These are phyloP conservation scores for Odontomyia ornata DNA, from an alignment of 2,888 invertebrate species.

Conservation along the genomic window DNA sequence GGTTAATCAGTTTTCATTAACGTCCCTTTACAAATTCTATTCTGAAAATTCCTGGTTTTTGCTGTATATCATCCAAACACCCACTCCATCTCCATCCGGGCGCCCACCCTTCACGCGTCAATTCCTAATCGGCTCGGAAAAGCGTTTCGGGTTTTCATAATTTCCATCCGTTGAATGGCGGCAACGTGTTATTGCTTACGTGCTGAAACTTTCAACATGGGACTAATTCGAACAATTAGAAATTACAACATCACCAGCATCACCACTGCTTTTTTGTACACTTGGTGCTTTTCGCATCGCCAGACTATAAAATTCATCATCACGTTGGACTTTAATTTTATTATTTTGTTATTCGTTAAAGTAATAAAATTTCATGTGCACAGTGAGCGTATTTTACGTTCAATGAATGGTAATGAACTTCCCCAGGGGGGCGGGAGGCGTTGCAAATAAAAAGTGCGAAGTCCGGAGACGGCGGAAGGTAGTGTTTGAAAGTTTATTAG, in stretches of 20 bases:
- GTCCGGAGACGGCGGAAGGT: too few species aligned
- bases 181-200: not conserved
- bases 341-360: conserved; percentile 22
- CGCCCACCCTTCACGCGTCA: not conserved
- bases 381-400: conserved; percentile 2
- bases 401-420: conserved; percentile 21
- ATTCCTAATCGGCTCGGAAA: not conserved
- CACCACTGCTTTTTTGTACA: too few species aligned
- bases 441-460: too few species aligned
- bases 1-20: too few species aligned
- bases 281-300: not conserved
- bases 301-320: not conserved
- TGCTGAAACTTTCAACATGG: not conserved
- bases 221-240: not conserved
- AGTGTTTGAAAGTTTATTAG: too few species aligned
- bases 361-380: conserved; percentile 29
- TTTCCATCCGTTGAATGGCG: not conserved
- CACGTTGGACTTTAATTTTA: conserved; percentile 6
- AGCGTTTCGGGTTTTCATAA: not conserved
- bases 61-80: too few species aligned
- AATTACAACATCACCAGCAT: not conserved
- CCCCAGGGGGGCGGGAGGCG: not conserved
- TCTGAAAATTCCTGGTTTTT: too few species aligned
- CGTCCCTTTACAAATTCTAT: too few species aligned
- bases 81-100: too few species aligned